Percentiles rank a stretch among this genome's conserved stretches.
Conservation (phyloP, 2,113 vertebrate genomes). For the Alethe castanea region DNA sequence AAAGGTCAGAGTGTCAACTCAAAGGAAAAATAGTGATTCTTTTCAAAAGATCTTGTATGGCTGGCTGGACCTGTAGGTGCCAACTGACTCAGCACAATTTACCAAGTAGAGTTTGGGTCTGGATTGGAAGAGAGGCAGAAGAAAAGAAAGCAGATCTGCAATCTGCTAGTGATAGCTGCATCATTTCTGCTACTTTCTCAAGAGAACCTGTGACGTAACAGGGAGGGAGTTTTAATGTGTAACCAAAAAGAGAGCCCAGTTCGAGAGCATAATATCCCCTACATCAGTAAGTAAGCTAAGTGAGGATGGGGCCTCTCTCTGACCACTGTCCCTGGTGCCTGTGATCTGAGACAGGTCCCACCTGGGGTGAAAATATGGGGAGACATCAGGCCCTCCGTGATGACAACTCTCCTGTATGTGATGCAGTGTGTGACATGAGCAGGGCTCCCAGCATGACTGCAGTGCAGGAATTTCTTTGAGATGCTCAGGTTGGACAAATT, state of each 20-base stretch:
- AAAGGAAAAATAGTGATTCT: background rate
- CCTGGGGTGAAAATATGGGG: background rate
- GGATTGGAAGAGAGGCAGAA: background rate
- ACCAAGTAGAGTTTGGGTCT: background rate
- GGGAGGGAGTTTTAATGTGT: background rate
- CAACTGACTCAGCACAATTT: rapidly evolving
- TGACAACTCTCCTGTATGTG: rapidly evolving
- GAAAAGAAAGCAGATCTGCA: background rate
- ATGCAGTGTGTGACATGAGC: rapidly evolving
- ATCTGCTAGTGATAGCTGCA: background rate
- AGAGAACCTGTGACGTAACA: background rate
- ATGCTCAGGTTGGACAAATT: constrained; percentile 16
- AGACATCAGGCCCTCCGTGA: rapidly evolving
- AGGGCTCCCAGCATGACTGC: background rate
- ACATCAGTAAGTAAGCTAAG: background rate
- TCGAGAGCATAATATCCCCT: rapidly evolving
- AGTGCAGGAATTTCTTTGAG: background rate
- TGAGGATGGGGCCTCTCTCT: background rate
- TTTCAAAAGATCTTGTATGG: background rate
- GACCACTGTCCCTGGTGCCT: background rate
- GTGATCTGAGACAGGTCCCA: background rate
- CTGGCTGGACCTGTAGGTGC: background rate
- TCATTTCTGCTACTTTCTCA: background rate
- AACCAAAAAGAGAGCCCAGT: background rate
- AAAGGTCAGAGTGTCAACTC: background rate